Percentiles rank a stretch among this genome's conserved stretches.
phyloP scores from a whole-genome alignment of 1,140 invertebrate species.

The Gryon sp. region DNA sequence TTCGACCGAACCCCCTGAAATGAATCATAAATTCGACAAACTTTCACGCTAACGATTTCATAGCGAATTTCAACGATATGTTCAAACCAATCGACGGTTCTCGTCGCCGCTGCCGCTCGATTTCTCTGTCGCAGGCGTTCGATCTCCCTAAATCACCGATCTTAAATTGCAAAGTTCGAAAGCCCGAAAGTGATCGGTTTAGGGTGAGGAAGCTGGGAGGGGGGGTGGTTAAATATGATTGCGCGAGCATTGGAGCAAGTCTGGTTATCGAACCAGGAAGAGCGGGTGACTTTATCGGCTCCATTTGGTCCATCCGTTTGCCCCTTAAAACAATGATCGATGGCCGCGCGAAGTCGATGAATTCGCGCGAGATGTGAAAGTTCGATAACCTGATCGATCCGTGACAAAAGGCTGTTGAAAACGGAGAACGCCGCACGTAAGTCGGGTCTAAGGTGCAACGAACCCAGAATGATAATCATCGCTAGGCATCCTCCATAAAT shows the following conservation, averaged over 20 bases:
- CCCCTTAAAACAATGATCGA: conserved; percentile 52
- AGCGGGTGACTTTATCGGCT: conserved; percentile 30
- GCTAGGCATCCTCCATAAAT: conserved; percentile 37
- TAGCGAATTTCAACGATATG: conserved; percentile 36
- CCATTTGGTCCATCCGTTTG: conserved; percentile 39
- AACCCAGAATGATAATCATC: conserved; percentile 45
- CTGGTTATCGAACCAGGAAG: conserved; percentile 53
- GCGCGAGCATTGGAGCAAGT: conserved; percentile 29
- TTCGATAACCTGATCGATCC: conserved; percentile 60
- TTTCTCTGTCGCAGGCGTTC: conserved; percentile 12
- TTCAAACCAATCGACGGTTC: neutral
- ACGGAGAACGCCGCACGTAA: conserved; percentile 27
- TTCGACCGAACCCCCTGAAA: conserved; percentile 30
- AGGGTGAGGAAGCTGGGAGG: neutral
- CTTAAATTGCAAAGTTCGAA: conserved; percentile 47
- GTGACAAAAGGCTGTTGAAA: conserved; percentile 59
- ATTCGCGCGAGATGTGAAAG: conserved; percentile 59
- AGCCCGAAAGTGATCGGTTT: conserved; percentile 44
- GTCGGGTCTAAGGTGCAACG: conserved; percentile 45
- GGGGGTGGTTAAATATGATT: conserved; percentile 46
- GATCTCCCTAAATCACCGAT: conserved; percentile 45
- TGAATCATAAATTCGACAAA: conserved; percentile 44
- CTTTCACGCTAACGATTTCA: conserved; percentile 31
- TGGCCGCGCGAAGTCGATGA: conserved; percentile 49
- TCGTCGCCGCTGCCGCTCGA: neutral